Evolutionary conservation across 2,888 invertebrate genomes (phyloP), one percentile per base, ranked within the genome.

Genomic region (Thecocarcelia acutangulata): DNA sequence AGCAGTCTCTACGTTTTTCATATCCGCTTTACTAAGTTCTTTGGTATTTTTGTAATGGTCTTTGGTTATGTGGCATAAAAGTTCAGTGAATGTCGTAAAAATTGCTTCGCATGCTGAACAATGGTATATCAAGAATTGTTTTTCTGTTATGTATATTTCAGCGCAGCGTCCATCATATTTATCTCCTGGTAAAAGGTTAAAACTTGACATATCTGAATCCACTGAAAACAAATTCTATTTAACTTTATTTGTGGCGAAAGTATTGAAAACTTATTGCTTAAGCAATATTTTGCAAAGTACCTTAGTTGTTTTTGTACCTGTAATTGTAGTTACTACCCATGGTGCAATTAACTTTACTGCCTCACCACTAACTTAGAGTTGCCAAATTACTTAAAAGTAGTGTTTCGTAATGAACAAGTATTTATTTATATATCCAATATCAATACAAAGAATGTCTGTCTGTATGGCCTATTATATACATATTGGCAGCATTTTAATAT

Each of bases 141-240:
- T 74, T 48, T 66, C 74, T n/a, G 74, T 74, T 74, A 74, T 74
- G n/a, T 58, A 74, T 40, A 74, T 74, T 74, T 74, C 74, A 48
- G 74, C 74, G 46, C 74, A 74, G 40, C 74, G 74, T 40, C 56
- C 74, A 3, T 66, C 74, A 58, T 74, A 74, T 58, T 50, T 74
- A n/a, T 74, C 74, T 19, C 74, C 74, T 2, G 64, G 64, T 15
- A 56, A 46, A 15, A 74, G 44, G 21, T 54, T 54, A 46, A 73
- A 63, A 63, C 46, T 44, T 58, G 44, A 54, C 73, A 73, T 73
- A 8, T 19, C 15, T 63, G 17, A 48, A 37, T 3, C 1, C 1
- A 8, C 9, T 6, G 9, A 33, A 33, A 33, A n/a, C n/a, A n/a
- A n/a, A 5, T 33, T 9, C 33, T 33, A 8, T 33, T 33, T 6